Evolutionary conservation across 2,888 invertebrate species (phyloP), one percentile per base, ranked within the genome.

Genomic region (Hirudinaria manillensis): DNA sequence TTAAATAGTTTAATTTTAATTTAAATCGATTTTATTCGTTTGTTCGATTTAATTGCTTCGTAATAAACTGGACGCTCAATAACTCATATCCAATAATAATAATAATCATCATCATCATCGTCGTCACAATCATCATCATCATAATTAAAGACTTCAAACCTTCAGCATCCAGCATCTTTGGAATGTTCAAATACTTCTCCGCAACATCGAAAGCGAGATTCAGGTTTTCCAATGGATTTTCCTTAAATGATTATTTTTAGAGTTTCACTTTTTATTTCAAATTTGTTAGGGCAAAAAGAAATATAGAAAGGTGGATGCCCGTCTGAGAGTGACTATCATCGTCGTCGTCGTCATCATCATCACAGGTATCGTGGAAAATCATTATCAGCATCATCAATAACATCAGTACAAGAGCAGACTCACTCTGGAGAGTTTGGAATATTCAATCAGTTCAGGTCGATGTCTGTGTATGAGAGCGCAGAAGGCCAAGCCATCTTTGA

Each of bases 171-270:
- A 99, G 93, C 98, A 99, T 99, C 88, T 95, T 91, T 83, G 99
- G 99, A 89, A 99, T 99, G 90, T 99, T 98, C 85, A 99, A 90
- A 88, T 99, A 95, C 88, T 98, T 98, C 89, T 99, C 98, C 87
- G 99, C 99, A 84, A 99, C 94, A 88, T 99, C 98, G 88, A 99
- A 99, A 85, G 99, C 99, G 86, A 95, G 93, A 89, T 98, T 99
- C 84, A 99, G 89, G 89, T 99, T 99, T 89, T 98, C 95, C 86
- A 96, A 89, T 80, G 98, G 98, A 88, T 99, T 97, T 88, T 98
- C 98, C 88, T 88, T 51, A 16, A 45, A 7, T 45, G 10, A 45
- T 45, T n/a, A 10, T 61, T 61, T 61, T 61, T 1, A 24, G 21
- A 56, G 13, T 56, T 56, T 27, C 56, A 29, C 1, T 16, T 16